Evolutionary conservation across 2,888 invertebrate genomes (phyloP).

Genomic region (Barypeithes pellucidus): DNA sequence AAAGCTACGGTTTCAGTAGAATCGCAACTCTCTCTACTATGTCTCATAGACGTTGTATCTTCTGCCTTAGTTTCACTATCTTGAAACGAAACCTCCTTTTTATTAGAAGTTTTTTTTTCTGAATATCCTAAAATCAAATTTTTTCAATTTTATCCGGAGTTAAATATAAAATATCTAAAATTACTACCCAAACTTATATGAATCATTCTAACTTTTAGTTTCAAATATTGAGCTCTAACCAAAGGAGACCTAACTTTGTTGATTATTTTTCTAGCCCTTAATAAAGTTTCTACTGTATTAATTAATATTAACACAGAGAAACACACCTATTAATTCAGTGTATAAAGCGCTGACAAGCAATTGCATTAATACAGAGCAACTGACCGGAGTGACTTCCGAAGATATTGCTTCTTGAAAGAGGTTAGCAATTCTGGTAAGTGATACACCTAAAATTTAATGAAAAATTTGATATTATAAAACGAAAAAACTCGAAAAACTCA

Average conservation of each 20-base stretch:
- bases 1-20: slow-evolving; percentile 74
- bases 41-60: slow-evolving; percentile 58
- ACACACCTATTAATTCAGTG: slow-evolving; percentile 59
- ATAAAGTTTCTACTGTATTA: too few relatives aligned
- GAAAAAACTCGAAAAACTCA: neutral
- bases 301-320: too few relatives aligned
- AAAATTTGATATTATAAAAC: too few relatives aligned
- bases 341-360: slow-evolving; percentile 81
- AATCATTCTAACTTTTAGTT: too few relatives aligned
- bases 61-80: slow-evolving; percentile 26
- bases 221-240: too few relatives aligned
- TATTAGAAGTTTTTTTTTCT: slow-evolving; percentile 9
- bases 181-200: too few relatives aligned
- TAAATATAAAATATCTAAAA: too few relatives aligned
- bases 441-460: slow-evolving; percentile 70
- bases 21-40: slow-evolving; percentile 50
- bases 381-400: slow-evolving; percentile 80
- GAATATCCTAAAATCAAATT: slow-evolving; percentile 30
- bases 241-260: too few relatives aligned
- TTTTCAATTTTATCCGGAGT: too few relatives aligned
- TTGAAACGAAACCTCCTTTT: slow-evolving; percentile 51
- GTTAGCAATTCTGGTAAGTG: slow-evolving; percentile 72
- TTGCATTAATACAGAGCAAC: slow-evolving; percentile 82
- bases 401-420: slow-evolving; percentile 81
- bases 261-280: too few relatives aligned